Conservation (phyloP, 2,888 invertebrate species). For the Calameuta pallipes region DNA sequence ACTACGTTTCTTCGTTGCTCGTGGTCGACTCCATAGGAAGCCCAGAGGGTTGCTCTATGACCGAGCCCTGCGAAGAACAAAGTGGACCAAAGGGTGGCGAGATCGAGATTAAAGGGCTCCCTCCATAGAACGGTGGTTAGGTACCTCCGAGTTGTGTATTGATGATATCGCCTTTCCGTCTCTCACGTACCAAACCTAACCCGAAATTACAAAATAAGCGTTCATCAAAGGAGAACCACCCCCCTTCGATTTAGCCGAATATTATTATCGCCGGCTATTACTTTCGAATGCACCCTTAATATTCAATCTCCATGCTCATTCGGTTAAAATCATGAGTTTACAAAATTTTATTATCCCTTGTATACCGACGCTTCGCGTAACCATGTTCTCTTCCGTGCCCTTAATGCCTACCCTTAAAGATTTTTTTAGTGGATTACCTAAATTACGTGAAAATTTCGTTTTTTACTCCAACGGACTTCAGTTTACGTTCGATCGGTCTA, state of each 20-base stretch:
- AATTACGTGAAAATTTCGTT: not conserved
- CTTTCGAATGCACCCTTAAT: not conserved
- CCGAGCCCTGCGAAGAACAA: not conserved
- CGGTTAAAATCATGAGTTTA: not conserved
- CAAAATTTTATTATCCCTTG: not conserved
- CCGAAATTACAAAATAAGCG: not conserved
- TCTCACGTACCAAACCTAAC: not conserved
- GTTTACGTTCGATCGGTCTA: not conserved
- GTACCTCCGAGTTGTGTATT: not conserved
- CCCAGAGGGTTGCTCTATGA: not conserved
- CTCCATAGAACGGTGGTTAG: not conserved
- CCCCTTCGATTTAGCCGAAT: not conserved
- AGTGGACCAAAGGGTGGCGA: conserved; percentile 6
- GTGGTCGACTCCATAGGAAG: not conserved
- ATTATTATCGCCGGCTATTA: not conserved
- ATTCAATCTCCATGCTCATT: not conserved
- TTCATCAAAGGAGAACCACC: not conserved
- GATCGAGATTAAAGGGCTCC: conserved; percentile 4
- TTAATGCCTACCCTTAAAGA: not conserved
- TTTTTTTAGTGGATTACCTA: not conserved
- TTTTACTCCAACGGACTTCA: not conserved
- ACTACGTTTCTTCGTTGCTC: not conserved
- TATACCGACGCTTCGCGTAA: not conserved
- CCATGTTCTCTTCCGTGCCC: no score
- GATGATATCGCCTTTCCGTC: not conserved